Conservation (phyloP, 2,797 vertebrate species). For the Sebastes baramenuke region DNA sequence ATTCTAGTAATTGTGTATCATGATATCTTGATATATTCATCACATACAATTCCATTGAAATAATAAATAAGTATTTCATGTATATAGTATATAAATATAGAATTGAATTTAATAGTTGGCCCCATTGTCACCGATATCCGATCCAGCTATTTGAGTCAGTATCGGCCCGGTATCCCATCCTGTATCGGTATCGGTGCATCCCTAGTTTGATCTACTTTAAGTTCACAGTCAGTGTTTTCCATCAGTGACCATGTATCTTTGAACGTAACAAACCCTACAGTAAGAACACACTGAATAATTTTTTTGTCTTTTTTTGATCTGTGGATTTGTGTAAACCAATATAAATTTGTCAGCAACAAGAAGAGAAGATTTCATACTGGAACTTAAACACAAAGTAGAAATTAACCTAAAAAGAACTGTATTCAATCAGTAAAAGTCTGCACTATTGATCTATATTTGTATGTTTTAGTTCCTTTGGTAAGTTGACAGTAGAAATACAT, state of each 20-base stretch:
- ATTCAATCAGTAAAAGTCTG: background rate
- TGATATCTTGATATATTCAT: too few species aligned
- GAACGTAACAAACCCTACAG: background rate
- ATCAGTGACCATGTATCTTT: background rate
- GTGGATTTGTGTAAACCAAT: background rate
- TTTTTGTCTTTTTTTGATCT: background rate
- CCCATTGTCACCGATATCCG: too few species aligned
- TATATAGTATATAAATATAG: too few species aligned
- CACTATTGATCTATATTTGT: background rate
- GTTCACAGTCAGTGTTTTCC: background rate
- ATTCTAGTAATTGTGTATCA: too few species aligned
- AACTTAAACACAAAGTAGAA: background rate
- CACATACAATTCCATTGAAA: too few species aligned
- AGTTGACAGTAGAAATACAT: background rate
- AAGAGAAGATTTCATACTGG: background rate
- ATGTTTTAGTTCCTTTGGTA: background rate
- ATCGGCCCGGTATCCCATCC: too few species aligned
- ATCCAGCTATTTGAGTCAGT: too few species aligned
- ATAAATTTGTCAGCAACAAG: background rate
- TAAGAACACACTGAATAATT: background rate
- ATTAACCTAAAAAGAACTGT: background rate
- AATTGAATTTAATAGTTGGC: too few species aligned
- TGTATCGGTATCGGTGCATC: too few species aligned
- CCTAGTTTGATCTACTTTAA: background rate
- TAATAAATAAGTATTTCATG: too few species aligned